phyloP scores from a whole-genome alignment of 2,113 vertebrate genomes.

The Propithecus coquereli region DNA sequence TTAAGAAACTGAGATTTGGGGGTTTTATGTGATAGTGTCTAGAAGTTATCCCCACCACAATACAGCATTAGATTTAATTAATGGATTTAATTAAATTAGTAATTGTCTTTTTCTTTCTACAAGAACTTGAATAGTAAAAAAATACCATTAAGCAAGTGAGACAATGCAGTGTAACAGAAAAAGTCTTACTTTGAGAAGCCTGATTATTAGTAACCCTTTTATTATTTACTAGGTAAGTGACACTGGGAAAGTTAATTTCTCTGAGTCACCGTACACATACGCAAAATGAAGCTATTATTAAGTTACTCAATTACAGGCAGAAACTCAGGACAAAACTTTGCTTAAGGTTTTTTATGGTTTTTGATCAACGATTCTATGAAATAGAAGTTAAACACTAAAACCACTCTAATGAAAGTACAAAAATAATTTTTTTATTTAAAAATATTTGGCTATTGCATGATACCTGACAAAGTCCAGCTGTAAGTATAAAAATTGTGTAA shows the following conservation, averaged over 20 bases:
- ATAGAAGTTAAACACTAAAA: background rate
- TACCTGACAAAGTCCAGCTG: background rate
- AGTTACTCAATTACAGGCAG: background rate
- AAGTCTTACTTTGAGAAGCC: background rate
- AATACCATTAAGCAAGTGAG: background rate
- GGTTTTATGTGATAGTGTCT: background rate
- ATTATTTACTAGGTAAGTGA: background rate
- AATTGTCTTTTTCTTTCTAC: background rate
- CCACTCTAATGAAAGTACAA: background rate
- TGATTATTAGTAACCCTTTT: background rate
- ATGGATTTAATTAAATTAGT: background rate
- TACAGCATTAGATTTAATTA: background rate
- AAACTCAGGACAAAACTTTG: background rate
- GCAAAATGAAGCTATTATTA: conserved; percentile 9
- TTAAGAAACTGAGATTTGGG: background rate
- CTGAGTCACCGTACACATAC: background rate
- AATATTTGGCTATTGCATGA: background rate
- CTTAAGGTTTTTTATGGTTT: background rate
- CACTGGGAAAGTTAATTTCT: background rate
- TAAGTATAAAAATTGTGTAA: background rate
- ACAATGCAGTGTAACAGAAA: background rate
- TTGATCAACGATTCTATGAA: background rate
- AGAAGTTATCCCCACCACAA: background rate
- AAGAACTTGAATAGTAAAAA: background rate
- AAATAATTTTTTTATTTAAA: background rate